phyloP scores from a whole-genome alignment of 2,888 invertebrate species.

The Camponotus fellah region DNA sequence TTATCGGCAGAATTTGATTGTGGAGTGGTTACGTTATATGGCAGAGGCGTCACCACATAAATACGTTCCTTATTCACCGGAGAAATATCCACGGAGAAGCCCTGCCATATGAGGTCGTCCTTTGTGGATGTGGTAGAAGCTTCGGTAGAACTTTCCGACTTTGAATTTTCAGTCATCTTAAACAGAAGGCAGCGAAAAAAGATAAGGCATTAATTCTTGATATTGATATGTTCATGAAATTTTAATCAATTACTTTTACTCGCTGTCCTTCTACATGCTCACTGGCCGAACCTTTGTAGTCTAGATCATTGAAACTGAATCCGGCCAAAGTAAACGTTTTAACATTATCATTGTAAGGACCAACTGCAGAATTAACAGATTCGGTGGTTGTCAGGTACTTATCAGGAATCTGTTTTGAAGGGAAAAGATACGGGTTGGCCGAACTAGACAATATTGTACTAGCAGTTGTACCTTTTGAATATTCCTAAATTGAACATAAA shows the following conservation, averaged over 20 bases:
- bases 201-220: neutral
- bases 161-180: neutral
- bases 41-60: conserved; percentile 93
- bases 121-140: conserved; percentile 77
- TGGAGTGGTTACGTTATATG: conserved; percentile 75
- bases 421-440: conserved; percentile 86
- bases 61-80: conserved; percentile 92
- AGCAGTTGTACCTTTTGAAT: conserved; percentile 78
- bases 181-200: neutral
- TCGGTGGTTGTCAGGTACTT: conserved; percentile 90
- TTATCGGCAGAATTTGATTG: conserved; percentile 13
- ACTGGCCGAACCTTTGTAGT: conserved; percentile 76
- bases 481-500: conserved; percentile 77
- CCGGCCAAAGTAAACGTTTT: conserved; percentile 71
- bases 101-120: conserved; percentile 89
- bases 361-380: conserved; percentile 61
- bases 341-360: conserved; percentile 53
- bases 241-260: conserved; percentile 65
- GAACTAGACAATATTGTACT: conserved; percentile 79
- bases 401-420: conserved; percentile 92
- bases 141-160: neutral
- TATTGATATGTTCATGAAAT: neutral
- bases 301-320: conserved; percentile 79
- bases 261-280: conserved; percentile 68
- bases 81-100: conserved; percentile 90